Conservation (phyloP, 1,140 invertebrate species). For the Neomicropteryx cornuta region DNA sequence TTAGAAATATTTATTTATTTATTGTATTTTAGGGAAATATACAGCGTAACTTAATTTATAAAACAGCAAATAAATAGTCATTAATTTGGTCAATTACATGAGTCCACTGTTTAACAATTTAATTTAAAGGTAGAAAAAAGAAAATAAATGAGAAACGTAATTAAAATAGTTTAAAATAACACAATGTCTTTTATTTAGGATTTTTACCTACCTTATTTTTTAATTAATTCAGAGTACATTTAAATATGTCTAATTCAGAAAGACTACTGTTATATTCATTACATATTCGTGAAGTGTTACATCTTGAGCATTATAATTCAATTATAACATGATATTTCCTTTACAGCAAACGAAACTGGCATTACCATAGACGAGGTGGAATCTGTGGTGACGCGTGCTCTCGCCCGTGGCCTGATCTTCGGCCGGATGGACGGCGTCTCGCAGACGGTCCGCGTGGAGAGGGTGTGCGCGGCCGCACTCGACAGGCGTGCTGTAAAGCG, state of each 20-base stretch:
- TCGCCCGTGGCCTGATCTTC: constrained; percentile 87
- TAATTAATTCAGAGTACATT: background rate
- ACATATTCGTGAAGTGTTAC: background rate
- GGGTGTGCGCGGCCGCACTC: constrained; percentile 29
- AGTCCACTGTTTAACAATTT: no score
- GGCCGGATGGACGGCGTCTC: constrained; percentile 92
- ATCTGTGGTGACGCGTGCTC: constrained; percentile 93
- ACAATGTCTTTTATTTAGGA: constrained; percentile 1
- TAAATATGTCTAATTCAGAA: background rate
- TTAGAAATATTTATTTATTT: no score
- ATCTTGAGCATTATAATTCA: background rate
- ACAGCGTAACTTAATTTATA: no score
- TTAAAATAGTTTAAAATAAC: background rate
- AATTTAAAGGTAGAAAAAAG: no score
- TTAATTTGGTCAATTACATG: no score
- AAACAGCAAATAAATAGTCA: no score
- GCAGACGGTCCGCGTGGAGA: constrained; percentile 23
- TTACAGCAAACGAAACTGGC: constrained; percentile 80
- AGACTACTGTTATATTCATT: background rate
- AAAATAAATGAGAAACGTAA: no score
- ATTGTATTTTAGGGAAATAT: no score
- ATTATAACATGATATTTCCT: constrained; percentile 60
- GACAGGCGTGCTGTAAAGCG: constrained; percentile 21
- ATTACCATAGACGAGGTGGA: constrained; percentile 83
- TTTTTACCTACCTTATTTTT: background rate